These are phyloP conservation scores for Trichacis sp. DNA, from an alignment of 2,888 invertebrate species.

Conservation along the genomic window DNA sequence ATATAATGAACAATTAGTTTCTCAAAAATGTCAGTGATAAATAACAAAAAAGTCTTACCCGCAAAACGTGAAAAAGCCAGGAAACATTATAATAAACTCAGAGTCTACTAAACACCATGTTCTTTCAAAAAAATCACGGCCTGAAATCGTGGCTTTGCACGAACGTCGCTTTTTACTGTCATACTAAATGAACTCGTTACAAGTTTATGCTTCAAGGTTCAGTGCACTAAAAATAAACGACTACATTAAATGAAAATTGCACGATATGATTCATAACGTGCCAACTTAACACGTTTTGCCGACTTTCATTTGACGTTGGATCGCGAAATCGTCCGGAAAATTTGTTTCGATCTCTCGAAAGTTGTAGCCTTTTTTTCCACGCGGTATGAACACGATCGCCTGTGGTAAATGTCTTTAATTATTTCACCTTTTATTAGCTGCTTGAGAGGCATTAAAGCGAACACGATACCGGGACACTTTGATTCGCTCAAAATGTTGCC, in stretches of 20 bases:
- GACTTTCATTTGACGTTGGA: background rate
- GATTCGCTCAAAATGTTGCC: conserved; percentile 31
- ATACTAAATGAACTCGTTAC: no score
- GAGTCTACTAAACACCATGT: no score
- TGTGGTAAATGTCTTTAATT: conserved; percentile 18
- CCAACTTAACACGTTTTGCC: background rate
- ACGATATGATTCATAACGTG: background rate
- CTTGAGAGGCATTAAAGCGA: conserved; percentile 29
- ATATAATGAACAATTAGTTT: no score
- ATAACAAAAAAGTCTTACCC: no score
- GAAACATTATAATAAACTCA: no score
- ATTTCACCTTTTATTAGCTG: conserved; percentile 39
- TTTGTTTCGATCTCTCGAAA: background rate
- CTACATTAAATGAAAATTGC: background rate
- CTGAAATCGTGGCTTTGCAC: no score
- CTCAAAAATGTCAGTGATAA: no score
- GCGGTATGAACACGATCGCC: background rate
- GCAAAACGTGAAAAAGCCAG: no score
- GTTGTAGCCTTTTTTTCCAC: background rate
- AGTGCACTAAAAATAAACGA: background rate
- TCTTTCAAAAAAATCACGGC: no score
- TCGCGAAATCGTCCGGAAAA: background rate
- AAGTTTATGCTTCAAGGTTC: no score
- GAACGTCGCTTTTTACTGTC: no score
- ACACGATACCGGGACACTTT: conserved; percentile 23